Conservation (phyloP, 2,888 invertebrate species). For the Arge pagana region DNA sequence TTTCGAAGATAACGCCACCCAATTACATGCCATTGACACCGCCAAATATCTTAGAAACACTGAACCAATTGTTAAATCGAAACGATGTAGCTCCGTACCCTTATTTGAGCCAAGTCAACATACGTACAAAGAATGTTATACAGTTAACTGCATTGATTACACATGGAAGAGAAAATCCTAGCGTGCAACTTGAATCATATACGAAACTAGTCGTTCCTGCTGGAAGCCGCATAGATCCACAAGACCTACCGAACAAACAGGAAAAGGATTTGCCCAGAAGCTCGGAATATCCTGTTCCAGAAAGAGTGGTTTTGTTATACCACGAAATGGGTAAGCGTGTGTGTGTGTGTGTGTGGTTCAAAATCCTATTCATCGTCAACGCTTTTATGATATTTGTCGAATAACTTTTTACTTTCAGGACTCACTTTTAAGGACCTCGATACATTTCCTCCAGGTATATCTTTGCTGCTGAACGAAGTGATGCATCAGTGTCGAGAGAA, state of each 20-base stretch:
- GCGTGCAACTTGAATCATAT: constrained; percentile 45
- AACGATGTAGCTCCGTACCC: constrained; percentile 67
- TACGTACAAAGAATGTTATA: constrained; percentile 72
- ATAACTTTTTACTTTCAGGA: no score
- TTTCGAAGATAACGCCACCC: constrained; percentile 66
- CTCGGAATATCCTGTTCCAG: constrained; percentile 42
- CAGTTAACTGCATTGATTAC: constrained; percentile 64
- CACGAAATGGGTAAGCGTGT: constrained; percentile 58
- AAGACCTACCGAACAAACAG: constrained; percentile 39
- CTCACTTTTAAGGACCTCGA: constrained; percentile 73
- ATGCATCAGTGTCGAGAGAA: constrained; percentile 72
- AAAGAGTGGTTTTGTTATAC: constrained; percentile 63
- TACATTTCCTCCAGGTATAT: constrained; percentile 73
- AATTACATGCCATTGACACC: constrained; percentile 67
- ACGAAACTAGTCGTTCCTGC: constrained; percentile 51
- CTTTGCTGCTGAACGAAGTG: constrained; percentile 70
- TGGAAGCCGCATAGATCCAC: constrained; percentile 51
- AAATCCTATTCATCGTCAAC: neutral
- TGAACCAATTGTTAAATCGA: constrained; percentile 69
- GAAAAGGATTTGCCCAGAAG: constrained; percentile 43
- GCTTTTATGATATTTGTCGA: constrained; percentile 31
- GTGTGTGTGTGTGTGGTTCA: neutral
- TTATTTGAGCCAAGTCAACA: constrained; percentile 75
- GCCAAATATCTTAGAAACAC: constrained; percentile 73
- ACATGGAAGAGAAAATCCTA: constrained; percentile 37